phyloP scores from a whole-genome alignment of 2,113 vertebrate species.

The Cephalopterus ornatus region DNA sequence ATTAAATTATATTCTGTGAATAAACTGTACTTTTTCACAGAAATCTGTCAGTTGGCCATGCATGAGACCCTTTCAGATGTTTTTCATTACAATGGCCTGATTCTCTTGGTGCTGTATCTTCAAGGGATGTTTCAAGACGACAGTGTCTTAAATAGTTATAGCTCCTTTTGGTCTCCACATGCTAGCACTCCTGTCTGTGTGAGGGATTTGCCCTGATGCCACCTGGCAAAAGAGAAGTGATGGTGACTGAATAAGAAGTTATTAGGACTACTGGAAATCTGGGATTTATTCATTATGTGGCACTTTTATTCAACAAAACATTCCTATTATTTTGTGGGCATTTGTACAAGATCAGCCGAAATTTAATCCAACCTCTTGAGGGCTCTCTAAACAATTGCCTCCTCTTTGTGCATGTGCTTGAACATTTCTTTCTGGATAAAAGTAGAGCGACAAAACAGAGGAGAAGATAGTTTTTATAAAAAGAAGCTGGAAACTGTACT shows the following conservation, averaged over 20 bases:
- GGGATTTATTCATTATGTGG: not conserved
- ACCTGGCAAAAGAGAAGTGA: not conserved
- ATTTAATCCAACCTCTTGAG: not conserved
- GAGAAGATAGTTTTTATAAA: not conserved
- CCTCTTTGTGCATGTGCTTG: not conserved
- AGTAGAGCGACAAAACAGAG: not conserved
- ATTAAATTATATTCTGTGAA: not conserved
- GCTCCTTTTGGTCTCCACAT: not conserved
- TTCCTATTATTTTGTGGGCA: not conserved
- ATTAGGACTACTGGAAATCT: not conserved
- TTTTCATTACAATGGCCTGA: not conserved
- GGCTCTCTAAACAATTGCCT: not conserved
- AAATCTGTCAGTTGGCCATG: not conserved
- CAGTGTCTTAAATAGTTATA: not conserved
- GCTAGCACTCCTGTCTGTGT: not conserved
- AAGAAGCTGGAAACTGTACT: not conserved
- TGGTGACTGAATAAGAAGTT: not conserved
- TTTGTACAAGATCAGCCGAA: not conserved
- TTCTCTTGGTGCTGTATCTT: not conserved
- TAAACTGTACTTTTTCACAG: not conserved
- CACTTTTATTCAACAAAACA: not conserved
- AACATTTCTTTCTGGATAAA: not conserved
- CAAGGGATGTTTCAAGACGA: not conserved
- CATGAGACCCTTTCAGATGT: not conserved
- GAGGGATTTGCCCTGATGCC: not conserved